Conservation (phyloP, 2,797 vertebrate species). For the Alosa sapidissima region DNA sequence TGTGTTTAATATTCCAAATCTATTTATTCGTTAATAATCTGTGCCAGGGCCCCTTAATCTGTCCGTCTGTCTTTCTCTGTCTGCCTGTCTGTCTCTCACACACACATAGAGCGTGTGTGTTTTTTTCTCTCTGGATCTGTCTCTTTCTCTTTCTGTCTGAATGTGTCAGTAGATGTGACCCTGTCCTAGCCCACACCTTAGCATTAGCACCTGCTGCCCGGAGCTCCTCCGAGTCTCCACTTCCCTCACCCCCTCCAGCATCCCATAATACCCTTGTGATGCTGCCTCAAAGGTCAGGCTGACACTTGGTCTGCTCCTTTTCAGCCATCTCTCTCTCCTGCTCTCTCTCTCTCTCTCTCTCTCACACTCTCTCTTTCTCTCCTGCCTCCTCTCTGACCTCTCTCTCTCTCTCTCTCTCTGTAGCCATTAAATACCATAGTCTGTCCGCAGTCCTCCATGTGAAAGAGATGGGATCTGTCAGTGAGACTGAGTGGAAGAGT, state of each 20-base stretch:
- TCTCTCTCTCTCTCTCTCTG: background rate
- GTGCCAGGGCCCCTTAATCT: slow-evolving; percentile 7
- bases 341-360: background rate
- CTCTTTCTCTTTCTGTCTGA: background rate
- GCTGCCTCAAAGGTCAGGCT: background rate
- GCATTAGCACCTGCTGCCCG: background rate
- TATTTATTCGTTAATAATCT: slow-evolving; percentile 45
- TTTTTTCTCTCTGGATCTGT: slow-evolving; percentile 27
- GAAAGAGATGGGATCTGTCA: background rate
- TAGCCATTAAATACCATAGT: background rate
- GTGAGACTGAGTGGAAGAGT: background rate
- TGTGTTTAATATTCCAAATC: slow-evolving; percentile 47
- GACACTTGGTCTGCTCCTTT: background rate
- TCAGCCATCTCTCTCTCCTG: background rate
- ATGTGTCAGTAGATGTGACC: background rate
- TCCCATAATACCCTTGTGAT: slow-evolving; percentile 11
- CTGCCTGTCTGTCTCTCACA: slow-evolving; percentile 22
- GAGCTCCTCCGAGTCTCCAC: background rate
- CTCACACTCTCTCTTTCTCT: background rate
- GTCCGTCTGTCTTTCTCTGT: background rate
- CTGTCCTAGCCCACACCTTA: background rate
- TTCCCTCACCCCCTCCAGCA: background rate
- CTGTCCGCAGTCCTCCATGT: background rate
- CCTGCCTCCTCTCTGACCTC: background rate
- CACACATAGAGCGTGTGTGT: background rate